A percentile compares a stretch with the other conserved stretches of the same genome.
phyloP scores from a whole-genome alignment of 2,888 invertebrate species.

The Thecophora atra region DNA sequence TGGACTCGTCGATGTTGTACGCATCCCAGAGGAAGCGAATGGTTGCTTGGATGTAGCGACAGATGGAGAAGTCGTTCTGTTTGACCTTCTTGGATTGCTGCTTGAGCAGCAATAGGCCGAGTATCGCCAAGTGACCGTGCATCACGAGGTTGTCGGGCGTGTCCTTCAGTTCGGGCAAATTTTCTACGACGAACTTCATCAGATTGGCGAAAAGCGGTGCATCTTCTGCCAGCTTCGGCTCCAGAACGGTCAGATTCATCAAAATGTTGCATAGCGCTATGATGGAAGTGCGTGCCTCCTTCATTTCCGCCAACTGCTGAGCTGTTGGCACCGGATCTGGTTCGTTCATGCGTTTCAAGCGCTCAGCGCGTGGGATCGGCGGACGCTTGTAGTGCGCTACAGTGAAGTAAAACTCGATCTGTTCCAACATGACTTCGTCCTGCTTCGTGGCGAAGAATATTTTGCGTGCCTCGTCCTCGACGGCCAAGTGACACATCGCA shows the following conservation, averaged over 20 bases:
- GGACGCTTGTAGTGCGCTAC: constrained; percentile 87
- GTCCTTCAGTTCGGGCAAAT: constrained; percentile 84
- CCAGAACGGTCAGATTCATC: constrained; percentile 91
- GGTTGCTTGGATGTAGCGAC: constrained; percentile 87
- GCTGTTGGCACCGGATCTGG: constrained; percentile 81
- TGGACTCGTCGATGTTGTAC: constrained; percentile 87
- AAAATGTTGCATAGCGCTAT: constrained; percentile 90
- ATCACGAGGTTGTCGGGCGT: constrained; percentile 84
- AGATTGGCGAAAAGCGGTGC: constrained; percentile 80
- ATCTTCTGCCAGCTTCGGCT: constrained; percentile 83
- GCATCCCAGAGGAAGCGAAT: constrained; percentile 94
- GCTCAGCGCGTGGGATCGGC: constrained; percentile 81
- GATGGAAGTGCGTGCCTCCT: constrained; percentile 84
- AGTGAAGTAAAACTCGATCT: constrained; percentile 84
- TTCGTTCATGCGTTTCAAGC: constrained; percentile 78
- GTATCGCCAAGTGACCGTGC: constrained; percentile 84
- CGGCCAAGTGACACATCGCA: constrained; percentile 88
- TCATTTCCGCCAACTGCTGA: constrained; percentile 81
- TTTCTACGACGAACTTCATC: constrained; percentile 85
- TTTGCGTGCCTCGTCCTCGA: constrained; percentile 87
- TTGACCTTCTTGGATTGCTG: constrained; percentile 84
- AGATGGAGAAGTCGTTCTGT: constrained; percentile 88
- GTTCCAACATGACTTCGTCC: constrained; percentile 82
- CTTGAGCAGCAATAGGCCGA: constrained; percentile 84
- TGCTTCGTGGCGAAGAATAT: constrained; percentile 80